phyloP scores from a whole-genome alignment of 2,797 vertebrate genomes.

The Dipus sagitta region DNA sequence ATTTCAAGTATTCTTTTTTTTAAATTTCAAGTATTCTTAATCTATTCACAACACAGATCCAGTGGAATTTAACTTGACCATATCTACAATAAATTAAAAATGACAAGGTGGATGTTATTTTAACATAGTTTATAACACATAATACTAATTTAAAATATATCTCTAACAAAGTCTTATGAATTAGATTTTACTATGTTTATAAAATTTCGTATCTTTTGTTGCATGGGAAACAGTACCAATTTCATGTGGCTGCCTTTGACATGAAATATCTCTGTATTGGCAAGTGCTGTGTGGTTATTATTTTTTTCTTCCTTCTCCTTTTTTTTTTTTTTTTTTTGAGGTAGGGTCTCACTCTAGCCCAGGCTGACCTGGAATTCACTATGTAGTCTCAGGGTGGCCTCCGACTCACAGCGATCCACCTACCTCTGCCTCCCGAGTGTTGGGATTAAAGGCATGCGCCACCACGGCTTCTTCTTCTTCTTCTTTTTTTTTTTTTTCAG shows the following conservation, averaged over 20 bases:
- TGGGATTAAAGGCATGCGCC: no score
- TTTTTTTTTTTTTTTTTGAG: neutral
- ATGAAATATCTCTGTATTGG: neutral
- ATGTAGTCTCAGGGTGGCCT: no score
- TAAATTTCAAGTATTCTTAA: conserved; percentile 55
- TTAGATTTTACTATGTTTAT: conserved; percentile 30
- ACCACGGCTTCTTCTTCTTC: neutral
- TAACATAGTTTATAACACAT: conserved; percentile 13
- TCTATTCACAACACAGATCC: conserved; percentile 23
- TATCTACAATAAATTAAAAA: conserved; percentile 52
- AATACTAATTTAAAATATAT: conserved; percentile 21
- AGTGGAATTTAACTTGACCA: conserved; percentile 38
- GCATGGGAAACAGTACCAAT: neutral
- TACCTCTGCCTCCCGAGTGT: no score
- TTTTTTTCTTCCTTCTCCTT: neutral
- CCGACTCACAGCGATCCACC: no score
- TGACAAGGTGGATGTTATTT: conserved; percentile 46
- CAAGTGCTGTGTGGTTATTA: neutral
- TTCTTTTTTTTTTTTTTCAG: neutral
- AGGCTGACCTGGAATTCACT: no score
- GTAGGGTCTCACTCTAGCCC: no score
- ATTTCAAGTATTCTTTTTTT: conserved; percentile 39
- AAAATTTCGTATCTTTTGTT: neutral
- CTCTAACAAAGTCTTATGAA: neutral
- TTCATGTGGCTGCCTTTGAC: neutral